Base-by-base conservation (phyloP, 2,888 invertebrate genomes). In the Lasioglossum leucozonium region DNA sequence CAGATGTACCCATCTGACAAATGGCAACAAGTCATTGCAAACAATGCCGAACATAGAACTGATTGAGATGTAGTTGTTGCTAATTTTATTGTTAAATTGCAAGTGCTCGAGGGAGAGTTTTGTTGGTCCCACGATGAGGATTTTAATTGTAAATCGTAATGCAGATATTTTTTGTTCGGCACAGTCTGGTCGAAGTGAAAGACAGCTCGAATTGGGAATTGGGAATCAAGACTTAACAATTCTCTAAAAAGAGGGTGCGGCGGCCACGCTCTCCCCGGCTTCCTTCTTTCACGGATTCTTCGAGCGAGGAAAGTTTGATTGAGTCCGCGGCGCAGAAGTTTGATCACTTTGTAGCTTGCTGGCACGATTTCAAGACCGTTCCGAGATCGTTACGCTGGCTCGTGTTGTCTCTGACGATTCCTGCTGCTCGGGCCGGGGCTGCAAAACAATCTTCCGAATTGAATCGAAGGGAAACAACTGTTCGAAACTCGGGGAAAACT, bases 281-380 rank as follows among this genome's bases (percentile, higher is more conserved):
- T n/a, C 55, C 16, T 26, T n/a, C n/a, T 44, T 47, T 5, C 37
- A 26, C 69, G 42, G 42, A 67, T 55, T 13, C 77, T 42, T 42
- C 26, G 30, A 18, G n/a, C 40, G 34, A 44, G 13, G 47, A 62
- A 85, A 80, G 77, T 84, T 84, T 76, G 83, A 83, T 83, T 42
- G 83, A 76, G 65, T 79, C 69, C 62, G 79, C 65, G 67, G 79
- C 72, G 73, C 13, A 71, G 51, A 83, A 80, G 77, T 84, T 84
- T 72, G 83, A 85, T 80, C 73, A 62, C 42, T 74, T 75, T 67
- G 71, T 69, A 55, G 77, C 55, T 62, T 22, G 62, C 72, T 82
- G 76, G 74, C 77, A 51, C 72, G 72, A 55, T 65, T 84, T 74
- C 81, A 84, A 72, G 26, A 26, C 71, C 47, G 13, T 65, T 34